Evolutionary conservation across 2,797 vertebrate species (phyloP).

Genomic region (Distichodus sexfasciatus): DNA sequence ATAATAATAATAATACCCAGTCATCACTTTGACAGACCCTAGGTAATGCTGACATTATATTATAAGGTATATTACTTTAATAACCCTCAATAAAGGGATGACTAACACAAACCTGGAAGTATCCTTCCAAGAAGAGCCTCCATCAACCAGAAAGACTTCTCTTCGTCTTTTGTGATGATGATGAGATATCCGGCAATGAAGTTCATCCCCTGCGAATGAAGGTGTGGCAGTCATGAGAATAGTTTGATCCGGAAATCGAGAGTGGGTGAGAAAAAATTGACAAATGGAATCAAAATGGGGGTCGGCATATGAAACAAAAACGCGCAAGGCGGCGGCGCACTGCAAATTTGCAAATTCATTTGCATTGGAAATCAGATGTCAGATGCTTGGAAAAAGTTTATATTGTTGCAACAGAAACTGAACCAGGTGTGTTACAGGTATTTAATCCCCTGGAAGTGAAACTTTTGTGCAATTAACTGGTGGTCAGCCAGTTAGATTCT

Average conservation of each 20-base stretch:
- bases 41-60: no score
- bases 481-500: no score
- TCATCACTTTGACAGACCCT: no score
- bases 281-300: neutral
- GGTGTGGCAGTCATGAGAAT: neutral
- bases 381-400: neutral
- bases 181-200: conserved; percentile 94
- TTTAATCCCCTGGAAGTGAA: no score
- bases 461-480: no score
- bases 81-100: neutral
- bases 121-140: conserved; percentile 89
- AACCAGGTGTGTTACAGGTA: no score
- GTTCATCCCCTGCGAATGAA: conserved; percentile 90
- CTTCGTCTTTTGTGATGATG: conserved; percentile 90
- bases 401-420: neutral
- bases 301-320: neutral
- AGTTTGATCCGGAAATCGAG: neutral
- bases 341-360: conserved; percentile 28
- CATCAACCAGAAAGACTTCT: conserved; percentile 93
- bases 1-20: no score
- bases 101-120: conserved; percentile 81
- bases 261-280: neutral
- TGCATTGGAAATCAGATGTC: conserved; percentile 42
- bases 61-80: no score
- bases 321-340: neutral